Conservation (phyloP, 2,113 vertebrate species). For the human (Homo sapiens) region DNA sequence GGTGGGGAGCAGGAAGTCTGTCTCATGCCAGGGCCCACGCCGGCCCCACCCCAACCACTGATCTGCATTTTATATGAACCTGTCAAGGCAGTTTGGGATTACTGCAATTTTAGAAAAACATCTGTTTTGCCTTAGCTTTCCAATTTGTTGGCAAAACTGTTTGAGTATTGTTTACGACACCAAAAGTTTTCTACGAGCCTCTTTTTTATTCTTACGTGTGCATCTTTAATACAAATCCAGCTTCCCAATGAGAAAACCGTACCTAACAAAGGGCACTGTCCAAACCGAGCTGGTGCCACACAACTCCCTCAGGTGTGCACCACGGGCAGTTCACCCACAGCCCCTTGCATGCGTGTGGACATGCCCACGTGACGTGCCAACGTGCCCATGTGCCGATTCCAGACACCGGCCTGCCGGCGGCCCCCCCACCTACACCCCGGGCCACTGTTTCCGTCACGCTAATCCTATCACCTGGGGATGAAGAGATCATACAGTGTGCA, state of each 20-base stretch:
- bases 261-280: too few relatives aligned
- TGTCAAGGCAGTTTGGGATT: accelerated
- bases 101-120: background rate
- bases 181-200: accelerated
- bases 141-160: background rate
- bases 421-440: accelerated
- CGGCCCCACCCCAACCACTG: background rate
- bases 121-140: background rate
- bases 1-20: background rate
- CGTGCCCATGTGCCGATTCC: accelerated
- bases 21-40: too few relatives aligned
- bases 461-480: background rate
- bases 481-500: too few relatives aligned
- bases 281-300: background rate
- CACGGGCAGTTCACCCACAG: too few relatives aligned
- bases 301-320: background rate
- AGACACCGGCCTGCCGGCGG: too few relatives aligned
- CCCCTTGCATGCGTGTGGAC: accelerated
- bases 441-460: too few relatives aligned
- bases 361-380: accelerated
- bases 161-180: background rate
- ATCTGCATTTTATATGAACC: background rate
- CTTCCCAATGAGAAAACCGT: accelerated
- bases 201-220: accelerated
- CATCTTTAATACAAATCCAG: too few relatives aligned